Evolutionary conservation across 2,888 invertebrate genomes (phyloP).

Genomic region (Temnothorax unifasciatus): DNA sequence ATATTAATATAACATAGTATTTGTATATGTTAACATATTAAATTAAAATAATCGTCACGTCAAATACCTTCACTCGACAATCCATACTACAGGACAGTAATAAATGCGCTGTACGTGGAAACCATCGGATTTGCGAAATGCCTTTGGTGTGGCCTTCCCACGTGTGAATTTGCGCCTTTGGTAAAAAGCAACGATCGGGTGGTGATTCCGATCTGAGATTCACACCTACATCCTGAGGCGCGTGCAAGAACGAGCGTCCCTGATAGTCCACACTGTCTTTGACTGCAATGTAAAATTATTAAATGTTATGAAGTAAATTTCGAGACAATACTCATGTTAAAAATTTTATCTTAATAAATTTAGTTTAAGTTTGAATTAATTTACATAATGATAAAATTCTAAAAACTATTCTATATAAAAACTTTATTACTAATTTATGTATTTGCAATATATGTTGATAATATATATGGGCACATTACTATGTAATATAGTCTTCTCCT

Average conservation of each 20-base stretch:
- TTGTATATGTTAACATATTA: not conserved
- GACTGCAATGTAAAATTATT: conserved; percentile 88
- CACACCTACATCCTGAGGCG: conserved; percentile 97
- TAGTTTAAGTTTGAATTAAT: not conserved
- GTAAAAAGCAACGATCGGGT: conserved; percentile 98
- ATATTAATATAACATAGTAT: not conserved
- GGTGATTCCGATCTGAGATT: conserved; percentile 95
- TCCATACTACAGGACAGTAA: conserved; percentile 99
- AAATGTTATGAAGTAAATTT: conserved; percentile 16
- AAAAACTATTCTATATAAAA: not conserved
- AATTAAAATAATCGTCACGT: not conserved
- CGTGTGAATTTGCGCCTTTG: conserved; percentile 97
- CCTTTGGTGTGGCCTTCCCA: conserved; percentile 99
- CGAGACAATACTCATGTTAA: not conserved
- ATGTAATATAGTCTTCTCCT: conserved; percentile 98
- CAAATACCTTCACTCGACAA: conserved; percentile 94
- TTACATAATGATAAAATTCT: not conserved
- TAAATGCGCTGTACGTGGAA: conserved; percentile 97
- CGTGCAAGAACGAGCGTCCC: conserved; percentile 97
- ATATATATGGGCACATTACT: conserved; percentile 74
- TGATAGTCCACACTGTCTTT: conserved; percentile 98
- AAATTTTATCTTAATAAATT: not conserved
- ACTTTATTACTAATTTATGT: not conserved
- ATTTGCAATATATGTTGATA: not conserved
- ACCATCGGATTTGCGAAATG: conserved; percentile 97